A percentile compares a stretch with the other conserved stretches of the same genome.
These are phyloP conservation scores for Dynastes tityus DNA, from an alignment of 2,888 invertebrate genomes.

Conservation along the genomic window DNA sequence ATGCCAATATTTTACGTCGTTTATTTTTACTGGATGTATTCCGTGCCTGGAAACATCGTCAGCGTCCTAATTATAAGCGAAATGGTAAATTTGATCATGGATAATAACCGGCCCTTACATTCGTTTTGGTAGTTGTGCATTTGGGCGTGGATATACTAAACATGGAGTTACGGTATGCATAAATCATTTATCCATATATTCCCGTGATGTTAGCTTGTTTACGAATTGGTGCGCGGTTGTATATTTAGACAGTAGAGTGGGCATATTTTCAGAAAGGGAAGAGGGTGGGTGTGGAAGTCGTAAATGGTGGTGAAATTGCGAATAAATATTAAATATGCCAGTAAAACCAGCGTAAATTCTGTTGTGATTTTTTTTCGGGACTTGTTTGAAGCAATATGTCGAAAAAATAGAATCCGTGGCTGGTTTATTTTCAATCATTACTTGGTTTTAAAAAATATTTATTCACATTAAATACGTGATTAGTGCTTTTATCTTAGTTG, in stretches of 20 bases:
- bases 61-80: background rate
- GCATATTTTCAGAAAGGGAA: background rate
- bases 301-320: background rate
- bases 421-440: no score
- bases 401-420: no score
- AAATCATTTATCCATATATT: constrained; percentile 1
- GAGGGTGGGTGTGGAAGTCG: background rate
- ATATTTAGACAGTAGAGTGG: background rate
- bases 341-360: no score
- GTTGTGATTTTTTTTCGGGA: no score
- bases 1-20: no score
- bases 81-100: background rate
- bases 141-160: constrained; percentile 10
- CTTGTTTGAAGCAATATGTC: no score
- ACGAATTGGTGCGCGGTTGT: constrained; percentile 6
- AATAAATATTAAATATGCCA: background rate
- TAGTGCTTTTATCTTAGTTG: no score
- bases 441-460: no score
- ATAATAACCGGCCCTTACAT: background rate
- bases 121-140: background rate
- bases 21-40: background rate
- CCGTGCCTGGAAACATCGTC: background rate
- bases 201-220: background rate
- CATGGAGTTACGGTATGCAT: background rate
- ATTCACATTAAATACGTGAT: no score